phyloP scores from a whole-genome alignment of 2,888 invertebrate genomes.

The Drosophila percnosoma region DNA sequence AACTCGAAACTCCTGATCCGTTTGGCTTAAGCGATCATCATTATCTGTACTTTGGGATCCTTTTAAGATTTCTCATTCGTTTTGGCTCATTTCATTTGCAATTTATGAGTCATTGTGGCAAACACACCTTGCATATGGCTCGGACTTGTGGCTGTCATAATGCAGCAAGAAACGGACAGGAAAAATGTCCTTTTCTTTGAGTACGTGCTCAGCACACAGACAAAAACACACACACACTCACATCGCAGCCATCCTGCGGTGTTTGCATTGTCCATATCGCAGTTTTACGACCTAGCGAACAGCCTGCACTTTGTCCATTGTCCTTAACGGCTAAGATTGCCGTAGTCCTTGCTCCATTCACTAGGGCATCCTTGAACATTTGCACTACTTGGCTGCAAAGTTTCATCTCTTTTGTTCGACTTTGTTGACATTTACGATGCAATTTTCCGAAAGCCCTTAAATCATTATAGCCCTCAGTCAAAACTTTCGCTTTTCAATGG shows the following conservation, averaged over 20 bases:
- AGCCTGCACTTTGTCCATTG: slow-evolving; percentile 59
- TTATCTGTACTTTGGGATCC: slow-evolving; percentile 9
- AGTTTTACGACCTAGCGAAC: slow-evolving; percentile 75
- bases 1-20: slow-evolving; percentile 23
- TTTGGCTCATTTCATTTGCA: slow-evolving; percentile 83
- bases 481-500: slow-evolving; percentile 53
- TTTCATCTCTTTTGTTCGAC: slow-evolving; percentile 23
- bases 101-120: slow-evolving; percentile 72
- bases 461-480: slow-evolving; percentile 47
- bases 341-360: slow-evolving; percentile 44
- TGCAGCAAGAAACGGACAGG: slow-evolving; percentile 36
- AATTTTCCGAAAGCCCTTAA: slow-evolving; percentile 63
- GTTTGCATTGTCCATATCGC: slow-evolving; percentile 53
- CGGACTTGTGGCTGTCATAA: slow-evolving; percentile 65
- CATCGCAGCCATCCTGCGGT: slow-evolving; percentile 48
- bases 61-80: slow-evolving; percentile 56
- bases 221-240: neutral
- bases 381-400: slow-evolving; percentile 32
- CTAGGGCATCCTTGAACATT: slow-evolving; percentile 36
- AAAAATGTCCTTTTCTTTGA: slow-evolving; percentile 52
- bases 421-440: slow-evolving; percentile 75
- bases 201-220: slow-evolving; percentile 57
- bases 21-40: slow-evolving; percentile 22
- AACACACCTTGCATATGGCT: slow-evolving; percentile 60
- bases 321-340: slow-evolving; percentile 27